Evolutionary conservation across 2,888 invertebrate genomes (phyloP).

Genomic region (Brenthis ino): DNA sequence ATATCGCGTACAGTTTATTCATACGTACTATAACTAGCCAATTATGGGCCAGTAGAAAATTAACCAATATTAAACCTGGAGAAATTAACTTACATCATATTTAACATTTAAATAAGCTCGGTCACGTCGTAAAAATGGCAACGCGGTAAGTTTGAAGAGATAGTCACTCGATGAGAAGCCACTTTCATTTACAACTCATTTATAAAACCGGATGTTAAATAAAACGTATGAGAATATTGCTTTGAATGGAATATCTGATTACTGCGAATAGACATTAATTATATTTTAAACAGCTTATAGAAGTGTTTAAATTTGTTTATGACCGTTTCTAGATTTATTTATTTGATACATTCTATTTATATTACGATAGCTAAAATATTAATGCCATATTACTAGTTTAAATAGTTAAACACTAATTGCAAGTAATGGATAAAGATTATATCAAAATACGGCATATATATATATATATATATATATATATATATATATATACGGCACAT

Average conservation of each 20-base stretch:
- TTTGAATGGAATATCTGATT: slow-evolving; percentile 33
- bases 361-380: no score
- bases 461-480: no score
- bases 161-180: slow-evolving; percentile 27
- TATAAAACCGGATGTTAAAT: slow-evolving; percentile 34
- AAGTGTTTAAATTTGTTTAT: no score
- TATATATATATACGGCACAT: no score
- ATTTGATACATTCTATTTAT: no score
- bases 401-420: no score
- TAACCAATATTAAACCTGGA: slow-evolving; percentile 16
- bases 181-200: slow-evolving; percentile 36
- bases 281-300: slow-evolving; percentile 13
- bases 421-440: no score
- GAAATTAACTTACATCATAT: slow-evolving; percentile 22
- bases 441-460: no score
- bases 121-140: slow-evolving; percentile 30
- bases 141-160: slow-evolving; percentile 31
- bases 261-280: slow-evolving; percentile 13
- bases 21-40: no score
- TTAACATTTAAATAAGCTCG: slow-evolving; percentile 26
- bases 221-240: slow-evolving; percentile 34
- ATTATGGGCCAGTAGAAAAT: slow-evolving; percentile 15
- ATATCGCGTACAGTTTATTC: no score
- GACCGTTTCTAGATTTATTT: no score
- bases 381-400: no score